Evolutionary conservation across 1,140 invertebrate genomes (phyloP).

Genomic region (Drosophila mojavensis): DNA sequence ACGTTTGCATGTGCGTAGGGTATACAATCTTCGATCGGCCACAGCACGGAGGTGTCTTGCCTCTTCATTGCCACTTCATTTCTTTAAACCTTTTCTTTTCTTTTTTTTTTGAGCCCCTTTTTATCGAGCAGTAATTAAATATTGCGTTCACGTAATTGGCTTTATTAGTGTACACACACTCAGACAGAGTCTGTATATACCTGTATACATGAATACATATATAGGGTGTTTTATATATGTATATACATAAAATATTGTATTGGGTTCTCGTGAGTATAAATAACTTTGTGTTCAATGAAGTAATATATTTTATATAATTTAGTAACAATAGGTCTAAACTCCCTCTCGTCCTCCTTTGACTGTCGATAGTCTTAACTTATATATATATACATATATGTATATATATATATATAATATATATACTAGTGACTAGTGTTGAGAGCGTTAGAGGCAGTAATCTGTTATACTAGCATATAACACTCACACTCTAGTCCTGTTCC

Average conservation of each 20-base stretch:
- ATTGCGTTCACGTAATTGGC: slow-evolving; percentile 62
- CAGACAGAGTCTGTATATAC: neutral
- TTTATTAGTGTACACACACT: slow-evolving; percentile 28
- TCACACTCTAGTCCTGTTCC: no score
- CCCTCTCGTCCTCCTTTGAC: no score
- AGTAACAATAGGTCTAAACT: no score
- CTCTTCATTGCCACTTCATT: slow-evolving; percentile 26
- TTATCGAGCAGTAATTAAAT: slow-evolving; percentile 53
- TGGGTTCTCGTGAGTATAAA: no score
- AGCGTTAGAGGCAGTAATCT: no score
- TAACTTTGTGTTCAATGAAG: no score
- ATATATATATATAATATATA: no score
- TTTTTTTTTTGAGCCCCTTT: slow-evolving; percentile 14
- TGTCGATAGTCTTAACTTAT: no score
- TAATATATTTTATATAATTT: no score
- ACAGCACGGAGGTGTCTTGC: neutral
- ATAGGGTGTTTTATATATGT: neutral
- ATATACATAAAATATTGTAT: neutral
- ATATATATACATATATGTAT: slow-evolving; percentile 5
- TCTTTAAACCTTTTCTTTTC: slow-evolving; percentile 12
- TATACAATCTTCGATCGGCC: neutral
- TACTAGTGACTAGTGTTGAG: no score
- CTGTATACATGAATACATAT: neutral
- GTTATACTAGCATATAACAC: no score
- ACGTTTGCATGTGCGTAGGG: neutral